These are phyloP conservation scores for Platycnemis pennipes DNA, from an alignment of 2,888 invertebrate genomes.

Conservation along the genomic window DNA sequence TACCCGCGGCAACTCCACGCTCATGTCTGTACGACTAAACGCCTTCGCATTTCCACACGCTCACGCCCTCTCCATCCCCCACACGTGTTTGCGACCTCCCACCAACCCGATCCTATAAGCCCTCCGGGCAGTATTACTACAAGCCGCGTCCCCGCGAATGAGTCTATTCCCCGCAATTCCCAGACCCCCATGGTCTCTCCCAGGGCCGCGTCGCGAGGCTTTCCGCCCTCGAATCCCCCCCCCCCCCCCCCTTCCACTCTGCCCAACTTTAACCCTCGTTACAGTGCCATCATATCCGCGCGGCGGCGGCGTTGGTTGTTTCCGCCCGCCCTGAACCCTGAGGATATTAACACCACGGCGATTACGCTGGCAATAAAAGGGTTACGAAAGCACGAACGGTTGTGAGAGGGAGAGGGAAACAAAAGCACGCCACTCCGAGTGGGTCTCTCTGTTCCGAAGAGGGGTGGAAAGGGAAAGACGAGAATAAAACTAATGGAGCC, in stretches of 20 bases:
- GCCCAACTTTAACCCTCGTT: conserved; percentile 6
- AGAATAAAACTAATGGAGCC: not conserved
- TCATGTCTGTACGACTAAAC: not conserved
- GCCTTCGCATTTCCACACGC: not conserved
- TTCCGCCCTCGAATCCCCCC: too few species aligned
- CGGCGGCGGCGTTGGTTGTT: not conserved
- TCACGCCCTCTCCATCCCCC: conserved; percentile 8
- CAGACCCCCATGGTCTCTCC: not conserved
- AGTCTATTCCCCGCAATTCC: not conserved
- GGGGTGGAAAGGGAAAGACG: not conserved
- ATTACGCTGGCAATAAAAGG: conserved; percentile 51
- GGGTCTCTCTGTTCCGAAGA: not conserved
- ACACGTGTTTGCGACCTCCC: not conserved
- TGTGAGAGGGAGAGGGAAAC: not conserved
- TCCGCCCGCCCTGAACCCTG: not conserved
- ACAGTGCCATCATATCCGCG: not conserved
- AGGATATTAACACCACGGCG: conserved; percentile 38
- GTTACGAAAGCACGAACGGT: not conserved
- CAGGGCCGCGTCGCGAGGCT: conserved; percentile 22
- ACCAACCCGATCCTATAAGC: not conserved
- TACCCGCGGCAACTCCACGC: not conserved
- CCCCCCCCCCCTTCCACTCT: not conserved
- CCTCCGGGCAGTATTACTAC: not conserved
- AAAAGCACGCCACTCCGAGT: not conserved
- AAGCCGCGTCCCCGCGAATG: not conserved